phyloP scores from a whole-genome alignment of 2,113 vertebrate genomes.

The Aviceda subcristata region DNA sequence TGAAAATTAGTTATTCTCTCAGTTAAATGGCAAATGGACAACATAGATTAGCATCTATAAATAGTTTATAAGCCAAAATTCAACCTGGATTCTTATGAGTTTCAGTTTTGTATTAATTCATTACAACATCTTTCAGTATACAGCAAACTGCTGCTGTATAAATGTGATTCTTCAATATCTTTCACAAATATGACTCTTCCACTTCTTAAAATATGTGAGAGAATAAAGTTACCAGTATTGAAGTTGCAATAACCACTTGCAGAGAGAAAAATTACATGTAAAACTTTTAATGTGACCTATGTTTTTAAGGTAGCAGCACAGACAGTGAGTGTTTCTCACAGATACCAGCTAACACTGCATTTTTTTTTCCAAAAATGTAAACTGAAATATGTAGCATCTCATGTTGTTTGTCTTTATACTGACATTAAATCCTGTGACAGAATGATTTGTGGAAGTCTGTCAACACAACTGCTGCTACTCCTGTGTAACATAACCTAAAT shows the following conservation, averaged over 20 bases:
- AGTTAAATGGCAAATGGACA: neutral
- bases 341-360: neutral
- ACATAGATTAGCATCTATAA: neutral
- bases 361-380: neutral
- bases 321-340: neutral
- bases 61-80: neutral
- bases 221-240: neutral
- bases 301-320: neutral
- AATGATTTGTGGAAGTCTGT: neutral
- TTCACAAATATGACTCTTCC: neutral
- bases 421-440: neutral
- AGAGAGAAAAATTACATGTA: neutral
- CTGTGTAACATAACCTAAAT: neutral
- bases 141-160: neutral
- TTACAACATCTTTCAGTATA: neutral
- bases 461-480: neutral
- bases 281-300: neutral
- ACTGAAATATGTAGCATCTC: neutral
- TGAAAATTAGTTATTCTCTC: neutral
- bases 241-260: neutral
- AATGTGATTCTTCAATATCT: neutral
- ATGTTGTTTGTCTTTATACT: neutral
- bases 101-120: neutral
- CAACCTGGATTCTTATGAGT: neutral
- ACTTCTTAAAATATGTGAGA: neutral